A percentile compares a stretch with the other conserved stretches of the same genome.
These are phyloP conservation scores for Ptychoptera contaminata DNA, from an alignment of 2,888 invertebrate species.

Conservation along the genomic window DNA sequence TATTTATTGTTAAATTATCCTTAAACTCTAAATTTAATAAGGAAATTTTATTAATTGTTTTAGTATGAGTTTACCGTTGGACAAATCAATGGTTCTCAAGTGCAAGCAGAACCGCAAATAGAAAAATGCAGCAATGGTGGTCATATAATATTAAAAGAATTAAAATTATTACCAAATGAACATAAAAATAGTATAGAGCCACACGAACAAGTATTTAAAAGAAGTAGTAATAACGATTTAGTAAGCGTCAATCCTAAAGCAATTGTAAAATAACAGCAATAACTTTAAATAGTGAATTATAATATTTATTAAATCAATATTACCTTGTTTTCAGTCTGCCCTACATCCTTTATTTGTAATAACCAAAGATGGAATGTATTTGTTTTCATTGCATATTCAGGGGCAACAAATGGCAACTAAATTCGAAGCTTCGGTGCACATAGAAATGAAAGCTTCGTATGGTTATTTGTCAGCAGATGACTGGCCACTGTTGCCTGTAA, in stretches of 20 bases:
- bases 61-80: conserved; percentile 8
- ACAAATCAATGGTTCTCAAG: conserved; percentile 12
- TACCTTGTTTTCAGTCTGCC: no score
- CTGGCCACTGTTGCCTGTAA: conserved; percentile 71
- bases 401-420: conserved; percentile 28
- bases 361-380: conserved; percentile 56
- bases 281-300: no score
- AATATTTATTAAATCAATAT: no score
- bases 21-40: not conserved
- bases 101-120: conserved; percentile 8
- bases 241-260: not conserved
- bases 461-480: conserved; percentile 81
- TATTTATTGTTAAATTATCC: not conserved
- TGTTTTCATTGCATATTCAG: conserved; percentile 32
- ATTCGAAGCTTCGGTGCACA: conserved; percentile 43
- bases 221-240: not conserved
- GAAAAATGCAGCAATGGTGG: conserved; percentile 11
- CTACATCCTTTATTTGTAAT: conserved; percentile 36
- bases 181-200: no score
- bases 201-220: no score
- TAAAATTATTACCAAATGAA: conserved; percentile 1
- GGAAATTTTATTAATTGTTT: not conserved
- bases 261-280: not conserved
- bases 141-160: conserved; percentile 13
- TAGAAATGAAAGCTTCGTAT: conserved; percentile 59